phyloP scores from a whole-genome alignment of 2,113 vertebrate species.

The Carassius auratus region DNA sequence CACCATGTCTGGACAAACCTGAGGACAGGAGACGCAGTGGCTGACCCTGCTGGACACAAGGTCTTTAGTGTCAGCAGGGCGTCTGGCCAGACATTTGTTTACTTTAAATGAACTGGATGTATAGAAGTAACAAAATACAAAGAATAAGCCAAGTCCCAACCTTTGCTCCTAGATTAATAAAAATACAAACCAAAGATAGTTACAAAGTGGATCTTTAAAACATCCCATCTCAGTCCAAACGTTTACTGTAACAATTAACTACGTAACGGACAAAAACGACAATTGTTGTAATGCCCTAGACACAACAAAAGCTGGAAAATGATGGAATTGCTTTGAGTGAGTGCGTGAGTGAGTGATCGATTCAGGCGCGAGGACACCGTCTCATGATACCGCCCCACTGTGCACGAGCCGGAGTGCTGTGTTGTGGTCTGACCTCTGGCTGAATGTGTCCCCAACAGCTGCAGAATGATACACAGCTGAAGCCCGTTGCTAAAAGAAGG shows the following conservation, averaged over 20 bases:
- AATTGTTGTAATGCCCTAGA: conserved; percentile 17
- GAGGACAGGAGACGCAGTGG: conserved; percentile 24
- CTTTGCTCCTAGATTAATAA: neutral
- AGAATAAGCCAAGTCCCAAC: neutral
- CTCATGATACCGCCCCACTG: conserved; percentile 11
- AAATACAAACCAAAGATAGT: neutral
- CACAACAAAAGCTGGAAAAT: conserved; percentile 14
- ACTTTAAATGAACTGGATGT: neutral
- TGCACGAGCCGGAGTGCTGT: conserved; percentile 13
- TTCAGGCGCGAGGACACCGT: conserved; percentile 25
- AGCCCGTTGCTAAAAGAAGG: conserved; percentile 21
- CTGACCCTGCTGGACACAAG: conserved; percentile 18
- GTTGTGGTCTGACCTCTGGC: conserved; percentile 24
- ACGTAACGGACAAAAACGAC: conserved; percentile 12
- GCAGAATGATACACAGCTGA: conserved; percentile 32
- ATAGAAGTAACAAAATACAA: neutral
- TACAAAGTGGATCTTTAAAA: neutral
- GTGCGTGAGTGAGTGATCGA: conserved; percentile 2
- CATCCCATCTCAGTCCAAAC: neutral
- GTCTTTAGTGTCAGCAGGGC: neutral
- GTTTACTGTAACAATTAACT: conserved; percentile 8
- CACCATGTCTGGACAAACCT: conserved; percentile 37
- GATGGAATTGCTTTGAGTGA: conserved; percentile 15
- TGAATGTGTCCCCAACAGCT: conserved; percentile 40
- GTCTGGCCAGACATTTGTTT: conserved; percentile 34